Conservation (phyloP, 2,113 vertebrate species). For the Proterorhinus semilunaris region DNA sequence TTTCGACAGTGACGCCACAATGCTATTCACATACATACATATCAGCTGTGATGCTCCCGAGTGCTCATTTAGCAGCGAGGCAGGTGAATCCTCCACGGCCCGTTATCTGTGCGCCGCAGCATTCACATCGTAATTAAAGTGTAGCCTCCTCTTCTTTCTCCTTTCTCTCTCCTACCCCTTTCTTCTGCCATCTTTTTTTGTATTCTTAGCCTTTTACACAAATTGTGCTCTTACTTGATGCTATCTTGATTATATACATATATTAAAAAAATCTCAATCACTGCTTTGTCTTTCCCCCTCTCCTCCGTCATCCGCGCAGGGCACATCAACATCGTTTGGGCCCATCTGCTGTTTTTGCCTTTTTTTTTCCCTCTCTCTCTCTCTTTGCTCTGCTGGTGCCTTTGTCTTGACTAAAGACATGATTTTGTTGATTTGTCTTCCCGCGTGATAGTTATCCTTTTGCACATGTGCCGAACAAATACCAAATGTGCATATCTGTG, state of each 20-base stretch:
- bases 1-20: neutral
- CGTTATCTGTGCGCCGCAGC: slow-evolving; percentile 46
- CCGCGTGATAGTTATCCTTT: slow-evolving; percentile 39
- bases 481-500: slow-evolving; percentile 27
- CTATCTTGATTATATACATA: slow-evolving; percentile 41
- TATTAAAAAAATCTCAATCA: slow-evolving; percentile 15
- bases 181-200: slow-evolving; percentile 33
- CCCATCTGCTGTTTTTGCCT: slow-evolving; percentile 66
- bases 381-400: slow-evolving; percentile 42
- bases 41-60: slow-evolving; percentile 3
- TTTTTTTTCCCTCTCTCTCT: slow-evolving; percentile 18
- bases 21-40: slow-evolving; percentile 12
- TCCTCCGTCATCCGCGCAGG: slow-evolving; percentile 36
- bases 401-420: slow-evolving; percentile 59
- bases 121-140: slow-evolving; percentile 60
- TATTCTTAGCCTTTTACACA: slow-evolving; percentile 29
- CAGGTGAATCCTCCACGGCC: slow-evolving; percentile 52
- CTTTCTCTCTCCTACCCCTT: slow-evolving; percentile 1
- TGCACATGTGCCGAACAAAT: neutral
- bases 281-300: neutral
- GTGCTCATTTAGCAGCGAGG: slow-evolving; percentile 23
- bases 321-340: slow-evolving; percentile 44
- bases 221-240: slow-evolving; percentile 37
- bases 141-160: slow-evolving; percentile 27
- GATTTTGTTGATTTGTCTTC: slow-evolving; percentile 47